These are phyloP conservation scores for Molossus alvarezi DNA, from an alignment of 2,797 vertebrate genomes.

Conservation along the genomic window DNA sequence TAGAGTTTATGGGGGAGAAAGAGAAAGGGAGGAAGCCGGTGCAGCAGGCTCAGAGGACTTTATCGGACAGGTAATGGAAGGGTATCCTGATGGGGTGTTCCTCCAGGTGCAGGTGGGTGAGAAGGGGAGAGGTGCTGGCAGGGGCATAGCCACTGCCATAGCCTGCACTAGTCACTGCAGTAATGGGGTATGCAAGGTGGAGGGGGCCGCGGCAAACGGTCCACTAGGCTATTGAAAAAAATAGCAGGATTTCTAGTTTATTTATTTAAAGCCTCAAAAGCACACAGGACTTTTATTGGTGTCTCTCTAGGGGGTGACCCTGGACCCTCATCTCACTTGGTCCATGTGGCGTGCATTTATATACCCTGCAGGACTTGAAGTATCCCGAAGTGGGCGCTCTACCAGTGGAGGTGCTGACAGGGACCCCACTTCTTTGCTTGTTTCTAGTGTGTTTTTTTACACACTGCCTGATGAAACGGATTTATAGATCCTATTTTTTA, in stretches of 20 bases:
- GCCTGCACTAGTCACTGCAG: not conserved
- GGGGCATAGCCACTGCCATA: not conserved
- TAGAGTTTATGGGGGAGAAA: not conserved
- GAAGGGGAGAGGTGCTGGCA: not conserved
- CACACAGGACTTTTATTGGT: not conserved
- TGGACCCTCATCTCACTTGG: not conserved
- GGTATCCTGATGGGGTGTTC: not conserved
- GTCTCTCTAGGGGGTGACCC: not conserved
- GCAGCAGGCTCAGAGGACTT: not conserved
- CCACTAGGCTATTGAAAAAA: not conserved
- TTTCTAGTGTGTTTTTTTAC: constrained; percentile 23
- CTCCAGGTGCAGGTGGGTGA: not conserved
- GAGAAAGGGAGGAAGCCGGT: not conserved
- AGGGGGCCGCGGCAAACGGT: not conserved
- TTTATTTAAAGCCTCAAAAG: constrained; percentile 17
- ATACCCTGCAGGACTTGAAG: not conserved
- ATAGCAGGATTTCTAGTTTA: not conserved
- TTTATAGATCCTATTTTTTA: not conserved
- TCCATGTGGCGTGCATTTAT: rapidly evolving
- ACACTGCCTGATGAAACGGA: not conserved
- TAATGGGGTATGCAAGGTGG: not conserved
- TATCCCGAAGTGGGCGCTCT: not conserved
- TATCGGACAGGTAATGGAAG: too few species aligned
- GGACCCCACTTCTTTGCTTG: not conserved
- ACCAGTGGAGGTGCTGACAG: not conserved